These are phyloP conservation scores for Peromyscus aztecus DNA, from an alignment of 2,797 vertebrate species.

Conservation along the genomic window DNA sequence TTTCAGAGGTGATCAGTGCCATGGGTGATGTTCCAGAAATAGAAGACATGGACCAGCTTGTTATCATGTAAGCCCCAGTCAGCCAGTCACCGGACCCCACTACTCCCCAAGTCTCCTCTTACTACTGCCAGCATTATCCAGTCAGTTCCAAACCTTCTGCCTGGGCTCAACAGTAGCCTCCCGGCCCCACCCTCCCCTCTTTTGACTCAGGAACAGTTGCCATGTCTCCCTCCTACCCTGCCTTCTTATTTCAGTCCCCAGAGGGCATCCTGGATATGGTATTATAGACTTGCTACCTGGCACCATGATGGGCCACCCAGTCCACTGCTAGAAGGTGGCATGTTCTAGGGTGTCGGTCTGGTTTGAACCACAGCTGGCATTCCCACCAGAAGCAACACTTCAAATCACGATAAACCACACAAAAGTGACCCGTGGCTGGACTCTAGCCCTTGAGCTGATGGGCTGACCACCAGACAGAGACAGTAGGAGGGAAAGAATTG, in stretches of 20 bases:
- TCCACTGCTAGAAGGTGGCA: neutral
- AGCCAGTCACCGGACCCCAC: accelerated
- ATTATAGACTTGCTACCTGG: neutral
- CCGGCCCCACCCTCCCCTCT: neutral
- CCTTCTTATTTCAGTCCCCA: neutral
- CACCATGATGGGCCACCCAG: neutral
- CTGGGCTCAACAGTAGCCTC: accelerated
- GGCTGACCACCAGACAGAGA: accelerated
- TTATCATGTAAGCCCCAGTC: accelerated
- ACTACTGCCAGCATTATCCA: accelerated
- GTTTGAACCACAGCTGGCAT: neutral
- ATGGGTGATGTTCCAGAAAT: neutral
- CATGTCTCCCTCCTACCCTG: neutral
- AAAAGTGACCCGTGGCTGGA: neutral
- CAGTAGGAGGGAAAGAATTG: accelerated
- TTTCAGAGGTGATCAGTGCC: no score
- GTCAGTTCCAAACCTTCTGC: neutral
- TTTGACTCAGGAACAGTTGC: neutral
- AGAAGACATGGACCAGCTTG: accelerated
- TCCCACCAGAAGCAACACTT: neutral
- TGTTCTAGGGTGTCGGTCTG: accelerated
- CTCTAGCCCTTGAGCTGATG: neutral
- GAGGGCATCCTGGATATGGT: no score
- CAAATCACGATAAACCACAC: neutral
- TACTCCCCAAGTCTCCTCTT: accelerated